Conservation (phyloP, 2,797 vertebrate genomes). For the Brotula barbata region DNA sequence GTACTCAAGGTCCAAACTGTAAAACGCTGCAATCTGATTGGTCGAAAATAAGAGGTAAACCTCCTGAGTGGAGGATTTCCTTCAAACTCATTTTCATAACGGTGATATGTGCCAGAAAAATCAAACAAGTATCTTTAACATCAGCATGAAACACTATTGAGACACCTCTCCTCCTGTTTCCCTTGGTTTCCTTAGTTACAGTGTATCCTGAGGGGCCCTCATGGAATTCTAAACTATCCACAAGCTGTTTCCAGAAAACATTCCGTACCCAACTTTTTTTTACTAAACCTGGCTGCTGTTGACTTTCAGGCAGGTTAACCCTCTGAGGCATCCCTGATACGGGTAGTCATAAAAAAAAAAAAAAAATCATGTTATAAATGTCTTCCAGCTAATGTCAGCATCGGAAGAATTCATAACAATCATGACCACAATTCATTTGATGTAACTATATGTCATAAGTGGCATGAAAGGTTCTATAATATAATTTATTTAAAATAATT, state of each 20-base stretch:
- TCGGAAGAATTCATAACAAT: conserved; percentile 5
- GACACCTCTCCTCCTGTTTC: background rate
- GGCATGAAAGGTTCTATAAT: background rate
- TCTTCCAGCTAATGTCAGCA: background rate
- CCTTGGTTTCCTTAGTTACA: background rate
- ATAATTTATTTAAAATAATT: too few relatives aligned
- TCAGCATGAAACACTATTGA: too few relatives aligned
- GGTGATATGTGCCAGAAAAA: background rate
- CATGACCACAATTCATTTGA: background rate
- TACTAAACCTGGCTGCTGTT: background rate
- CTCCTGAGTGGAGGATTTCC: too few relatives aligned
- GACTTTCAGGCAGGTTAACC: background rate
- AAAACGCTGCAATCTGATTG: too few relatives aligned
- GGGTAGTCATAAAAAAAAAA: conserved; percentile 11
- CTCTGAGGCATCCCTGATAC: background rate
- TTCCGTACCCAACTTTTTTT: background rate
- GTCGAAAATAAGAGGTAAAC: too few relatives aligned
- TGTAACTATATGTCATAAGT: conserved; percentile 9
- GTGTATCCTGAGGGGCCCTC: background rate
- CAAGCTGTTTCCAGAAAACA: background rate
- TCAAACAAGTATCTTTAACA: too few relatives aligned
- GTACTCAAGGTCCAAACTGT: too few relatives aligned
- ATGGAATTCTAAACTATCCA: background rate
- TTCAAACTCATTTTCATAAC: background rate
- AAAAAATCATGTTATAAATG: conserved; percentile 8